phyloP scores from a whole-genome alignment of 1,140 invertebrate genomes.

The Chlorops oryzae region DNA sequence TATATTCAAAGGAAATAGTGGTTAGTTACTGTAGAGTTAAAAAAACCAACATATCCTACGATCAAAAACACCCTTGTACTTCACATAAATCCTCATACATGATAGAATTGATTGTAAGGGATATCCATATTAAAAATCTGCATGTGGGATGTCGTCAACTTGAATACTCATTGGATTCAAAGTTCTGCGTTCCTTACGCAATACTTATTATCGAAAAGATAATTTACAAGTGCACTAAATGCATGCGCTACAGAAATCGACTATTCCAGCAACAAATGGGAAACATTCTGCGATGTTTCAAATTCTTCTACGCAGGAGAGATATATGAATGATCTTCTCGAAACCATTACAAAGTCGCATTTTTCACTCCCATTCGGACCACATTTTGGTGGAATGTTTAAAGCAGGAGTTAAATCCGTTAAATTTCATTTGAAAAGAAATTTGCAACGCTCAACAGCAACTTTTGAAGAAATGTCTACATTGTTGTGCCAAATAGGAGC shows the following conservation, averaged over 20 bases:
- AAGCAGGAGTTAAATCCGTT: background rate
- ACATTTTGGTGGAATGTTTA: too few species aligned
- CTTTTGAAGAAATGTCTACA: constrained; percentile 26
- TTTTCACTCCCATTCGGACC: too few species aligned
- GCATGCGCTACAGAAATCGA: constrained; percentile 1
- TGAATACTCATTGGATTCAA: constrained; percentile 6
- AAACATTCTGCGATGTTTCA: too few species aligned
- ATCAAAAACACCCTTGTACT: constrained; percentile 6
- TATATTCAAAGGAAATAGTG: constrained; percentile 5
- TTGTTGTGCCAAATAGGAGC: constrained; percentile 36
- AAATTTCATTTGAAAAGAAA: constrained; percentile 4
- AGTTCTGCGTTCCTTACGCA: constrained; percentile 5
- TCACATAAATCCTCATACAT: constrained; percentile 1
- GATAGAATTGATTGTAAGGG: constrained; percentile 2
- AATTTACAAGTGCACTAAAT: constrained; percentile 7
- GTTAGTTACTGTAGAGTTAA: constrained; percentile 7
- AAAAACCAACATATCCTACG: constrained; percentile 7
- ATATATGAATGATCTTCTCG: background rate
- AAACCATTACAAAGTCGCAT: background rate
- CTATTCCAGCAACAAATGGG: too few species aligned
- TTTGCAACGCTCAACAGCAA: constrained; percentile 13
- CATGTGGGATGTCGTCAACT: constrained; percentile 9
- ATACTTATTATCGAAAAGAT: background rate
- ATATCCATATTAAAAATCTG: constrained; percentile 5
- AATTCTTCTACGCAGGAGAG: constrained; percentile 15